phyloP scores from a whole-genome alignment of 92 coral and sea anemone genomes.

The Zoanthus sansibaricus region DNA sequence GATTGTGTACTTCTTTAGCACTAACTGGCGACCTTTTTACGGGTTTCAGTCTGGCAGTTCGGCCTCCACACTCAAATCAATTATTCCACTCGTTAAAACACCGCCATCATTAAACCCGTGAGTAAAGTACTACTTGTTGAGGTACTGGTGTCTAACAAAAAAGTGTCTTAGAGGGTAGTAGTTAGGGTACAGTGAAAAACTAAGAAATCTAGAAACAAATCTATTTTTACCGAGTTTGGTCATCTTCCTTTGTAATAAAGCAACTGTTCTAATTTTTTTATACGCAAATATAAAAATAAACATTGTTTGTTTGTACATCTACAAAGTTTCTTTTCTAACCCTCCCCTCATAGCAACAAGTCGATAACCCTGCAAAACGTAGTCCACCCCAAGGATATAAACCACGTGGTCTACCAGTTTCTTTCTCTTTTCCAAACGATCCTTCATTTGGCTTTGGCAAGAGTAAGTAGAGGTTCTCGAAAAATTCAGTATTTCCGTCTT shows the following conservation, averaged over 20 bases:
- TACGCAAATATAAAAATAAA: background rate
- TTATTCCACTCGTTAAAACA: too few species aligned
- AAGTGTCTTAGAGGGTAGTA: background rate
- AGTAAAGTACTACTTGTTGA: too few species aligned
- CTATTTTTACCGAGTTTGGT: background rate
- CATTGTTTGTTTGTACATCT: background rate
- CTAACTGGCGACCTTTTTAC: background rate
- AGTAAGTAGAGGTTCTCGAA: constrained; percentile 58
- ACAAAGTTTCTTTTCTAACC: constrained; percentile 20
- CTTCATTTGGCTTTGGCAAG: constrained; percentile 99
- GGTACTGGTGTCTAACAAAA: constrained; percentile 4
- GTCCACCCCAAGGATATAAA: constrained; percentile 75
- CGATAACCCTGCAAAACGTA: constrained; percentile 38
- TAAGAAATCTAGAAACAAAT: background rate
- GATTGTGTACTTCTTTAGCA: background rate
- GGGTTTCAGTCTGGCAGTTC: too few species aligned
- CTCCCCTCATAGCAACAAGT: constrained; percentile 21
- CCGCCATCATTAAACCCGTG: constrained; percentile 39
- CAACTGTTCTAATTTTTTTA: background rate
- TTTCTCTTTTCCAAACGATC: constrained; percentile 88
- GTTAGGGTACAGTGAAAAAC: background rate
- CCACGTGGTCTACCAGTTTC: constrained; percentile 77
- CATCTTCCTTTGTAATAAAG: background rate
- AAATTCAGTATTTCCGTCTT: background rate
- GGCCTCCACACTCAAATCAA: too few species aligned